Evolutionary conservation across 2,113 vertebrate species (phyloP).

Genomic region (Emberiza fucata): DNA sequence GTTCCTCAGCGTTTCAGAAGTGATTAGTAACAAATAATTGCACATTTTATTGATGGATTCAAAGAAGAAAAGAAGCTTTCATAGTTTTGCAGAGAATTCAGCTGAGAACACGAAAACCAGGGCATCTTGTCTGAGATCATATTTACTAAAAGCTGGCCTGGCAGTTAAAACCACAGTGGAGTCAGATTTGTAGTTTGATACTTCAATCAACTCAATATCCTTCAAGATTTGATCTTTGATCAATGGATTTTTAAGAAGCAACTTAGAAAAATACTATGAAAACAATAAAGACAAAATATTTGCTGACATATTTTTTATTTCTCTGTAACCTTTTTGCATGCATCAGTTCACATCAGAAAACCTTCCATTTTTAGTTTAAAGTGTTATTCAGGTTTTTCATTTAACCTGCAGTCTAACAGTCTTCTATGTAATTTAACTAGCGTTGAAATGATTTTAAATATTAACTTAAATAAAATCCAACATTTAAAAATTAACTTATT

Average conservation of each 20-base stretch:
- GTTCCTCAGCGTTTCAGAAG: background rate
- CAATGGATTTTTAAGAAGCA: background rate
- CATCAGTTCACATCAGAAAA: background rate
- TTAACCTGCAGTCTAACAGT: background rate
- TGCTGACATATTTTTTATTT: background rate
- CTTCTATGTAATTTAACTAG: background rate
- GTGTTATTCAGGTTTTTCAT: background rate
- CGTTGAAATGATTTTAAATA: background rate
- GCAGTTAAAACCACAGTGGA: background rate
- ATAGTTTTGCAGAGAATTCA: background rate
- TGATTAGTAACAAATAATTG: background rate
- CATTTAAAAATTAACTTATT: background rate
- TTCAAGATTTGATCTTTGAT: background rate
- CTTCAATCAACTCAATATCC: background rate
- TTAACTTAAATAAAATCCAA: background rate
- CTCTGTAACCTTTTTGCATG: background rate
- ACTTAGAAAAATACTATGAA: no score
- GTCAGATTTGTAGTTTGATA: background rate
- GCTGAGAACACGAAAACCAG: background rate
- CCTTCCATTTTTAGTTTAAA: background rate
- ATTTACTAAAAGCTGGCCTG: background rate
- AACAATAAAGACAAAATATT: no score
- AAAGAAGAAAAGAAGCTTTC: background rate
- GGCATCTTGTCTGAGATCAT: background rate
- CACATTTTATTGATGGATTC: background rate